Evolutionary conservation across 2,797 vertebrate species (phyloP), one percentile per base, ranked within the genome.

Genomic region (Semaprochilodus insignis): DNA sequence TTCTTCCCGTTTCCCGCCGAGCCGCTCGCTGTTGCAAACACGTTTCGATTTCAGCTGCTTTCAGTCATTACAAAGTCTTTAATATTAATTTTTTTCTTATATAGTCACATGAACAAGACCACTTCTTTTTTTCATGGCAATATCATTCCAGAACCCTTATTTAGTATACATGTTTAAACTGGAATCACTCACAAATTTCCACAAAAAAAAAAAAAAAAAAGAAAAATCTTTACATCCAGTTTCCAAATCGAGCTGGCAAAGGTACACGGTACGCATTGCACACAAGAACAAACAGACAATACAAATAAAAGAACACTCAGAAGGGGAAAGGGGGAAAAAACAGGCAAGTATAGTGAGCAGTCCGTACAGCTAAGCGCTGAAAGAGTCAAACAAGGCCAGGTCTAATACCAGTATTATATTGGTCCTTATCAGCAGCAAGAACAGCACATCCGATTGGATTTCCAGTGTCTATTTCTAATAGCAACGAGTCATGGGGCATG

Each of bases 341-440:
- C 48, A 67, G 40, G 77, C 34, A 44, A 86, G 16, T 44, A 83
- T 59, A 44, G 63, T 82, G 81, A 66, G 27, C 40, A 6, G 59
- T 60, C 40, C 11, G 67, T 44, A 40, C 52, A 72, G 67, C 36
- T 51, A 15, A 48, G 69, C 14, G 40, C 51, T 62, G 17, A 16
- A 87, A 84, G 17, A 36, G 34, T 77, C 66, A 63, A 77, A 66
- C 57, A 84, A 80, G 86, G 70, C 31, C 79, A 55, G 75, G 80
- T 86, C 82, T 84, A 87, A 81, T 23, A 79, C 21, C 67, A 2
- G 10, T 21, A 60, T 86, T 83, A 80, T 70, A 87, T 91, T 93
- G 91, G 92, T 94, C 91, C 89, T 84, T 66, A 84, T 73, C 79
- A 90, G 87, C 83, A 88, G 89, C 90, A 67, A 63, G 60, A 76